Percentiles rank a stretch among this genome's conserved stretches.
Evolutionary conservation across 1,140 invertebrate species (phyloP).

Genomic region (Ceratitis capitata): DNA sequence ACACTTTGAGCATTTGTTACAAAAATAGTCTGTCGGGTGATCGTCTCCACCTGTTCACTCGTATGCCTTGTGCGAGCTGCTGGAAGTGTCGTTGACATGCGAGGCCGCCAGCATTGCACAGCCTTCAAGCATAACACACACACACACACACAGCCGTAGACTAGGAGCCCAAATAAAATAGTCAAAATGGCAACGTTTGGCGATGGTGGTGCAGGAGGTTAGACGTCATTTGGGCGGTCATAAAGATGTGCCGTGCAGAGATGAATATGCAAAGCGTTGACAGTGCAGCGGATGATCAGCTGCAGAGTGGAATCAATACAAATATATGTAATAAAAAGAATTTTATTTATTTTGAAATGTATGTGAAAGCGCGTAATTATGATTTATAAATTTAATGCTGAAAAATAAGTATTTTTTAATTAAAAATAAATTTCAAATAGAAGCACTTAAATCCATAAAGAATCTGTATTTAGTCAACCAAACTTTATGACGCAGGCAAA

Average conservation of each 20-base stretch:
- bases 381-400: too few species aligned
- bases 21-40: slow-evolving; percentile 21
- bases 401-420: too few species aligned
- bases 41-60: slow-evolving; percentile 15
- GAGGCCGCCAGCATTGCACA: slow-evolving; percentile 1
- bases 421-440: neutral
- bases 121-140: neutral
- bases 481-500: neutral
- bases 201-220: neutral
- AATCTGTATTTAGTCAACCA: neutral
- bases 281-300: neutral
- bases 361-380: too few species aligned
- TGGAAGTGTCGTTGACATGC: slow-evolving; percentile 23
- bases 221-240: neutral
- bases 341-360: neutral
- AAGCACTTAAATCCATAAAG: too few species aligned
- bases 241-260: neutral
- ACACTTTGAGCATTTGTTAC: neutral
- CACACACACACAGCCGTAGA: neutral
- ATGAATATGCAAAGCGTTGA: neutral
- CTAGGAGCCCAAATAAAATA: neutral
- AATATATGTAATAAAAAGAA: neutral
- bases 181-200: too few species aligned
- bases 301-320: neutral
- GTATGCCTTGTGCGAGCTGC: neutral